Conservation (phyloP, 2,888 invertebrate species). For the Pteria penguin region DNA sequence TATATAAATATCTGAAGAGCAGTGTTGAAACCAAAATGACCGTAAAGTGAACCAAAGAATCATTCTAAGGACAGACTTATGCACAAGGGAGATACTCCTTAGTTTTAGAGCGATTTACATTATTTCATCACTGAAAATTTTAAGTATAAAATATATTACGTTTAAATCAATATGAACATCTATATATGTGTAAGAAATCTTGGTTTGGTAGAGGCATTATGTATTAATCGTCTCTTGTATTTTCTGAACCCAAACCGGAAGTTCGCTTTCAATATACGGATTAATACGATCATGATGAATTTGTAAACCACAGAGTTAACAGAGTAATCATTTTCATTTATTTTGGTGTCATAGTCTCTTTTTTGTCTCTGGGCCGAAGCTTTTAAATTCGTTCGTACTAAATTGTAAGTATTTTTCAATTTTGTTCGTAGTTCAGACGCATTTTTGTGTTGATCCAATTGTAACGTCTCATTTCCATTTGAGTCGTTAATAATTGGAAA, state of each 20-base stretch:
- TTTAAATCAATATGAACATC: too few relatives aligned
- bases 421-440: not conserved
- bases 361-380: not conserved
- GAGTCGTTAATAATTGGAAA: not conserved
- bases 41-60: too few relatives aligned
- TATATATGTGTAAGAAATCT: too few relatives aligned
- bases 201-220: too few relatives aligned
- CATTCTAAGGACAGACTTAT: too few relatives aligned
- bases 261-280: not conserved
- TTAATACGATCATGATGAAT: not conserved
- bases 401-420: not conserved
- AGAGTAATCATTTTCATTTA: not conserved
- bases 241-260: not conserved
- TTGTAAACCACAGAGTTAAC: not conserved
- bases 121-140: too few relatives aligned
- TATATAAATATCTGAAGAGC: too few relatives aligned
- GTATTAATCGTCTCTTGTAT: not conserved
- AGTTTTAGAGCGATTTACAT: too few relatives aligned
- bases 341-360: not conserved
- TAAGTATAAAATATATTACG: too few relatives aligned
- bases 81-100: too few relatives aligned
- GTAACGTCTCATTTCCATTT: not conserved
- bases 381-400: not conserved
- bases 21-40: too few relatives aligned
- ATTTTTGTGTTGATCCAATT: not conserved